Percentiles rank a stretch among this genome's conserved stretches.
Evolutionary conservation across 2,797 vertebrate genomes (phyloP).

Genomic region (Botia kubotai): DNA sequence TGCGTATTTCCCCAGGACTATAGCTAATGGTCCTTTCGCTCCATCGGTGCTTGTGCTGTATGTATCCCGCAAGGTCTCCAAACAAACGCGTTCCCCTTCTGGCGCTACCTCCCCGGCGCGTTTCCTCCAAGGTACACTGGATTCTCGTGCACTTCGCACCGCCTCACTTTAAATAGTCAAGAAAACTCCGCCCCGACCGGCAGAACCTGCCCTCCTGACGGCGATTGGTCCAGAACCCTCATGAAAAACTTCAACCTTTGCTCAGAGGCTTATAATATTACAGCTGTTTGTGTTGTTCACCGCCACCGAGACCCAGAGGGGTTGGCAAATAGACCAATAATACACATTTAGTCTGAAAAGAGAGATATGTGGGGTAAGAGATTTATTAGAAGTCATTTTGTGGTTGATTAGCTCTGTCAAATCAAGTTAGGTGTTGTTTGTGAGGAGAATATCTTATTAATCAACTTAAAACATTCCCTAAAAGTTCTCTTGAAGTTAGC

Average conservation of each 20-base stretch:
- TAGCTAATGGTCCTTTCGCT: slow-evolving; percentile 75
- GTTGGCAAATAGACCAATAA: not conserved
- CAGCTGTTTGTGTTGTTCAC: slow-evolving; percentile 39
- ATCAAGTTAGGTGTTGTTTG: not conserved
- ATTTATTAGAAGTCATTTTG: slow-evolving; percentile 4
- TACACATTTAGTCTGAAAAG: not conserved
- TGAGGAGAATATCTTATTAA: slow-evolving; percentile 7
- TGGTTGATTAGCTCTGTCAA: slow-evolving; percentile 18
- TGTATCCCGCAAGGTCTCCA: slow-evolving; percentile 43
- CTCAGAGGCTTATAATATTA: slow-evolving; percentile 56
- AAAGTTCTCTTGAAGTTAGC: too few species aligned
- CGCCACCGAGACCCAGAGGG: slow-evolving; percentile 1
- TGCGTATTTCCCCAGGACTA: slow-evolving; percentile 76
- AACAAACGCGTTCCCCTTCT: slow-evolving; percentile 35
- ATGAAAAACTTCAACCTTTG: slow-evolving; percentile 54
- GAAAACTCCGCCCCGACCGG: slow-evolving; percentile 73
- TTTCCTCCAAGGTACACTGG: slow-evolving; percentile 49
- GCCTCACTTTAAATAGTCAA: slow-evolving; percentile 76
- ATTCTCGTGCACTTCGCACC: slow-evolving; percentile 53
- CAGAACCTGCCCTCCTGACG: slow-evolving; percentile 60
- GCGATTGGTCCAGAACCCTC: slow-evolving; percentile 60
- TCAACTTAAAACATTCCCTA: too few species aligned
- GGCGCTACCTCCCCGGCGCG: not conserved
- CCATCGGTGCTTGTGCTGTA: slow-evolving; percentile 71
- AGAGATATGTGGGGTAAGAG: not conserved